phyloP scores from a whole-genome alignment of 2,888 invertebrate species.

The Zaprionus lineosus region DNA sequence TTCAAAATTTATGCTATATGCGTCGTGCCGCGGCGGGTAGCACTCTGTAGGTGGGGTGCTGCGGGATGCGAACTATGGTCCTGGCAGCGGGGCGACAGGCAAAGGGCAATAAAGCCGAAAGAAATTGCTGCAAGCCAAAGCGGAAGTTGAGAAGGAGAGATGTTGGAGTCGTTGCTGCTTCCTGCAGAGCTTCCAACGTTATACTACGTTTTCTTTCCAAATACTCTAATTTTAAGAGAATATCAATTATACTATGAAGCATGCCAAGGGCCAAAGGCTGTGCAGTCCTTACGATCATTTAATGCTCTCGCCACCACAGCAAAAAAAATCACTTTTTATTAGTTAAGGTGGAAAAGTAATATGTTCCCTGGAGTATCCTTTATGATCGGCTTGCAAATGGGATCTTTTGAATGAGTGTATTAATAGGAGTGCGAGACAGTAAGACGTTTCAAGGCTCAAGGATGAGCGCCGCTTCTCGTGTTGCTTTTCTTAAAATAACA shows the following conservation, averaged over 20 bases:
- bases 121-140: conserved; percentile 74
- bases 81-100: neutral
- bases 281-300: no score
- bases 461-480: conserved; percentile 48
- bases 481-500: conserved; percentile 74
- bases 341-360: no score
- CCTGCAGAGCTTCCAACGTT: conserved; percentile 55
- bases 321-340: no score
- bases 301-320: neutral
- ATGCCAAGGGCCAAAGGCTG: no score
- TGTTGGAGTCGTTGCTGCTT: conserved; percentile 67
- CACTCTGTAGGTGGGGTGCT: conserved; percentile 16
- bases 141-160: conserved; percentile 73
- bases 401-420: no score
- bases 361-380: no score
- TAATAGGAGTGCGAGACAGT: neutral
- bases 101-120: conserved; percentile 66
- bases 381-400: no score
- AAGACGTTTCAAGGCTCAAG: neutral
- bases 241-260: conserved; percentile 7
- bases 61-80: conserved; percentile 1
- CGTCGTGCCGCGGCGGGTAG: conserved; percentile 60
- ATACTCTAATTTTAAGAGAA: conserved; percentile 20
- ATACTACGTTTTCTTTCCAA: conserved; percentile 48
- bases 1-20: conserved; percentile 78